Evolutionary conservation across 2,888 invertebrate species (phyloP), one percentile per base, ranked within the genome.

Genomic region (Lasiommata megera): DNA sequence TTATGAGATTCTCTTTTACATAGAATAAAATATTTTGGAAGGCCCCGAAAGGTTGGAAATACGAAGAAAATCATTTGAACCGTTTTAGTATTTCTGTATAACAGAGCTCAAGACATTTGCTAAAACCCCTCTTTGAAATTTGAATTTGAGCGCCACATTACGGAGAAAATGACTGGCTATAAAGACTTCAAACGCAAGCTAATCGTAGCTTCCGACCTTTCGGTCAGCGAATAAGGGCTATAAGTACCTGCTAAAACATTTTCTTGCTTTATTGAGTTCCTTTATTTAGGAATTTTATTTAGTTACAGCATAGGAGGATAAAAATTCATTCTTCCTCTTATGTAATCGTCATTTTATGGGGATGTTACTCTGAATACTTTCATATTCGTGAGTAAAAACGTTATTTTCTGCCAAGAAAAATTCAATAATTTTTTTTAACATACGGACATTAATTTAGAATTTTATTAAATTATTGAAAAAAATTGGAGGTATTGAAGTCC

Each of bases 151-250:
- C 79, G 79, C 80, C 77, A 79, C 81, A 85, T 88, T 88, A 86
- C 80, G 79, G 76, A 74, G 79, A 77, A 80, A 86, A 88, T 84
- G 84, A 80, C 82, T 80, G 80, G 80, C 83, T 74, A 85, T 88
- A 88, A 88, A 86, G 86, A 87, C 85, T 82, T 88, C 86, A 87
- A 88, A 85, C 84, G 87, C 81, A 79, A 79, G 80, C 87, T 88
- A 88, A 88, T 88, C 87, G 85, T 75, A 80, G 80, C 85, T 88
- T 87, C 85, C 88, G 87, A 86, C 88, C 88, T 86, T 86, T 81
- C 68, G 78, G 73, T 68, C 71, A 73, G 73, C 77, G 72, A 80
- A 80, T 79, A 79, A 81, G 77, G 79, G 70, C 75, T 73, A 69
- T 77, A 75, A 83, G 81, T 82, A 80, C 77, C 76, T 79, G 74